Conservation (phyloP, 2,113 vertebrate species). For the Hippoglossus stenolepis region DNA sequence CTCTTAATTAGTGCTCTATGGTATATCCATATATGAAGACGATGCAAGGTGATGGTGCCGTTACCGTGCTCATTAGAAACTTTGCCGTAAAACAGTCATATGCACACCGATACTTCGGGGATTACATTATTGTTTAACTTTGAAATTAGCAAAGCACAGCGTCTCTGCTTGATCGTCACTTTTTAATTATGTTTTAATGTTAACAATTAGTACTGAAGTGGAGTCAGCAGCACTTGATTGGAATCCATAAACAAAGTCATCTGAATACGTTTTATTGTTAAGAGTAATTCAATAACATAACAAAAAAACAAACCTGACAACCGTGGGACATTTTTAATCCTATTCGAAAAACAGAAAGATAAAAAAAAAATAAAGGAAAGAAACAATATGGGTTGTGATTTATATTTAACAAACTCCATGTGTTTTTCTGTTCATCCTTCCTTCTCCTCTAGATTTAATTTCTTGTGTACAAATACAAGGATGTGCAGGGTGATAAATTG, state of each 20-base stretch:
- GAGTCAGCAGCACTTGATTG: conserved; percentile 81
- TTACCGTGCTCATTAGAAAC: conserved; percentile 67
- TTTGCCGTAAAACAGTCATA: conserved; percentile 58
- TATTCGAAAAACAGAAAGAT: background rate
- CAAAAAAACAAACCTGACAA: background rate
- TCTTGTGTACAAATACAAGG: background rate
- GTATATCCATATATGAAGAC: conserved; percentile 9
- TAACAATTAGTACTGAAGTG: conserved; percentile 82
- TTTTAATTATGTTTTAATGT: conserved; percentile 87
- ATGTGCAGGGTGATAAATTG: conserved; percentile 29
- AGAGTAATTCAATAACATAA: conserved; percentile 25
- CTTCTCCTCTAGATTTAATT: background rate
- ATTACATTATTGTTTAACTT: conserved; percentile 52
- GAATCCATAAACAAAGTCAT: conserved; percentile 57
- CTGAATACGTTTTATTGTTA: conserved; percentile 48
- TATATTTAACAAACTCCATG: background rate
- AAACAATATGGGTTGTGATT: background rate
- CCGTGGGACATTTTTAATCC: background rate
- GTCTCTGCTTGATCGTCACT: conserved; percentile 79
- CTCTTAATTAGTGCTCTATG: conserved; percentile 46
- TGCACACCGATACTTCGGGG: conserved; percentile 50
- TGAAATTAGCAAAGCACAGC: conserved; percentile 67
- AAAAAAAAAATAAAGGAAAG: background rate
- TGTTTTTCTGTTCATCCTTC: background rate
- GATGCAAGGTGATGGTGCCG: conserved; percentile 24